Conservation (phyloP, 2,888 invertebrate species). For the Troides aeacus region DNA sequence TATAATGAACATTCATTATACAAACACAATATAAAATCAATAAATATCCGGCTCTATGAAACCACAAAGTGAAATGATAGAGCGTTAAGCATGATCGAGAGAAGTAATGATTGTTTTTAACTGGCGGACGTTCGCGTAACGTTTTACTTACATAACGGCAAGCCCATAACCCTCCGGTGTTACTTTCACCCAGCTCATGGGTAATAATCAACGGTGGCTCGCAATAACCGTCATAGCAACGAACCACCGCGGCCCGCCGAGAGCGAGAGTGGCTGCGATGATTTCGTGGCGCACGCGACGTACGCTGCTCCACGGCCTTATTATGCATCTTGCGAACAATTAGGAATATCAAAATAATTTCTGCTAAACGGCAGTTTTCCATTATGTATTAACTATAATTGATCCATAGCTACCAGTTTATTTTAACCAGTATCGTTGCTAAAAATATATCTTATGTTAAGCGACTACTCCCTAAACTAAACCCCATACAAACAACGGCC, state of each 20-base stretch:
- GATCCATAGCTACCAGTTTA: too few relatives aligned
- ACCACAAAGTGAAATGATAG: slow-evolving; percentile 4
- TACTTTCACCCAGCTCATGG: slow-evolving; percentile 27
- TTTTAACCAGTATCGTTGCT: too few relatives aligned
- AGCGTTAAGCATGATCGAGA: slow-evolving; percentile 14
- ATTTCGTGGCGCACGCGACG: slow-evolving; percentile 71
- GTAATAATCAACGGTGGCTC: slow-evolving; percentile 49
- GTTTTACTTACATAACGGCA: slow-evolving; percentile 14
- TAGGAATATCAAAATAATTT: neutral
- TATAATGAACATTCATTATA: too few relatives aligned
- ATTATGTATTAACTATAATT: too few relatives aligned
- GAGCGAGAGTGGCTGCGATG: slow-evolving; percentile 70
- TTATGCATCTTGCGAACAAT: neutral
- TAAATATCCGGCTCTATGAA: neutral
- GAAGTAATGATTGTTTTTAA: slow-evolving; percentile 21
- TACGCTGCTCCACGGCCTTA: slow-evolving; percentile 37
- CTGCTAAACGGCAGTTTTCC: too few relatives aligned
- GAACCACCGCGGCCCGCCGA: slow-evolving; percentile 39
- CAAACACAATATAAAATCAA: too few relatives aligned
- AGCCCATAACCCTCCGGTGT: slow-evolving; percentile 28
- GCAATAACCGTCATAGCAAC: slow-evolving; percentile 64
- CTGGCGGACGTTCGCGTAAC: slow-evolving; percentile 20
- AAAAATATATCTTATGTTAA: too few relatives aligned
- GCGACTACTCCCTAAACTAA: too few relatives aligned
- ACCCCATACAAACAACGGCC: too few relatives aligned